Conservation (phyloP, 92 coral and sea anemone species). For the Zoanthus solanderi region DNA sequence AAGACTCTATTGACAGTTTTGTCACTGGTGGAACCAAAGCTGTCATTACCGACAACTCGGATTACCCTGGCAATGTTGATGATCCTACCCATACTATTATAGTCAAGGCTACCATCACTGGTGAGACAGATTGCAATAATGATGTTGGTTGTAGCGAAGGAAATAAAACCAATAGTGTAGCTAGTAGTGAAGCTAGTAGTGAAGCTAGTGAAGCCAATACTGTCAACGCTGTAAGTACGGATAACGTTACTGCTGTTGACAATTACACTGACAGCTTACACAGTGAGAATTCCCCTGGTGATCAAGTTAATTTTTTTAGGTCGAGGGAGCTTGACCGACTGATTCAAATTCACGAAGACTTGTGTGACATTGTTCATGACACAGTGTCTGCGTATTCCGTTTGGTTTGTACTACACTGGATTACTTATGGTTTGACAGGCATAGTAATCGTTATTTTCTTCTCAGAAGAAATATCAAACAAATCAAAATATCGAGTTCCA, state of each 20-base stretch:
- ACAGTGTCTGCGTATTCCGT: slow-evolving; percentile 77
- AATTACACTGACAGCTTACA: neutral
- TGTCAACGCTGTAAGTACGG: neutral
- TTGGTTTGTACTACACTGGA: slow-evolving; percentile 87
- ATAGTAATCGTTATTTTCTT: slow-evolving; percentile 68
- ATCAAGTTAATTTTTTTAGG: neutral
- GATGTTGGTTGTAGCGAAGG: neutral
- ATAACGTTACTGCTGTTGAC: neutral
- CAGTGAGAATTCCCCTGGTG: too few species aligned
- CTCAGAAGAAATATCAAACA: slow-evolving; percentile 67
- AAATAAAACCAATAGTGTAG: neutral
- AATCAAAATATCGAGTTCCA: slow-evolving; percentile 38
- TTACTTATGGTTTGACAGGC: slow-evolving; percentile 67
- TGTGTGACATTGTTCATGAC: slow-evolving; percentile 68
- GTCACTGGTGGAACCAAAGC: neutral
- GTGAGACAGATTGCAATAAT: neutral
- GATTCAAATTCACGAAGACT: slow-evolving; percentile 64
- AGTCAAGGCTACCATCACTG: neutral
- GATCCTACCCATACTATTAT: neutral
- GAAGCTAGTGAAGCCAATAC: too few species aligned
- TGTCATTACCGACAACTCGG: neutral
- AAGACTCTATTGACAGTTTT: neutral
- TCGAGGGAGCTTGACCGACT: slow-evolving; percentile 43
- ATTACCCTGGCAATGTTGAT: neutral
- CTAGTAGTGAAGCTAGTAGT: too few species aligned